Evolutionary conservation across 2,113 vertebrate species (phyloP).

Genomic region (Tragelaphus strepsiceros): DNA sequence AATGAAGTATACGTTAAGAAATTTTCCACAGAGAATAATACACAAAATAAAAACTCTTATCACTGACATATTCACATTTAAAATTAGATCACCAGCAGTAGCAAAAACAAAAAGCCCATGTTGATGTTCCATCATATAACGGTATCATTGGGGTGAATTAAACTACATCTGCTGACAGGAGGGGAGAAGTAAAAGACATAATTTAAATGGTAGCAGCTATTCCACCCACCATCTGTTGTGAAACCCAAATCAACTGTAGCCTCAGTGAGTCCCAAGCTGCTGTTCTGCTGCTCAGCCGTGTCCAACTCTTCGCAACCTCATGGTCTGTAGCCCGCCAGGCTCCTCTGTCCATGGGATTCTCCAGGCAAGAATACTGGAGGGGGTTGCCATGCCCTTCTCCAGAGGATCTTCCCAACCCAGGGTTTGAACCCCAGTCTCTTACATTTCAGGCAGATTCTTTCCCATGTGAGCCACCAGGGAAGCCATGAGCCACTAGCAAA

Average conservation of each 20-base stretch:
- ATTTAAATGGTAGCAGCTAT: not conserved
- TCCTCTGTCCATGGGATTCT: not conserved
- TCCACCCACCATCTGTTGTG: no score
- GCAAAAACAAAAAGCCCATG: not conserved
- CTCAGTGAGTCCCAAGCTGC: not conserved
- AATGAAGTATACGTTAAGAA: not conserved
- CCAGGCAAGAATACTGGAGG: not conserved
- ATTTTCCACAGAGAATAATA: not conserved
- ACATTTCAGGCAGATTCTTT: not conserved
- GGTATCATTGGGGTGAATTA: not conserved
- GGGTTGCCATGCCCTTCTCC: not conserved
- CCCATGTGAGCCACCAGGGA: not conserved
- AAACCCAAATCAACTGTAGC: not conserved
- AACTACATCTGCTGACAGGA: not conserved
- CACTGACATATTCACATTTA: not conserved
- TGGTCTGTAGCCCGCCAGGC: not conserved
- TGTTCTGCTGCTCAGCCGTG: not conserved
- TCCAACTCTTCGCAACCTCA: accelerated
- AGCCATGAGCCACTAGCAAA: not conserved
- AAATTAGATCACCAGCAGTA: not conserved
- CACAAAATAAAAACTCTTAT: not conserved
- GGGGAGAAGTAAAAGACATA: not conserved
- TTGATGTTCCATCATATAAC: not conserved
- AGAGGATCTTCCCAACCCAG: not conserved
- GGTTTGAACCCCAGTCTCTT: not conserved